Conservation (phyloP, 2,113 vertebrate genomes). For the Sinocyclocheilus anshuiensis region DNA sequence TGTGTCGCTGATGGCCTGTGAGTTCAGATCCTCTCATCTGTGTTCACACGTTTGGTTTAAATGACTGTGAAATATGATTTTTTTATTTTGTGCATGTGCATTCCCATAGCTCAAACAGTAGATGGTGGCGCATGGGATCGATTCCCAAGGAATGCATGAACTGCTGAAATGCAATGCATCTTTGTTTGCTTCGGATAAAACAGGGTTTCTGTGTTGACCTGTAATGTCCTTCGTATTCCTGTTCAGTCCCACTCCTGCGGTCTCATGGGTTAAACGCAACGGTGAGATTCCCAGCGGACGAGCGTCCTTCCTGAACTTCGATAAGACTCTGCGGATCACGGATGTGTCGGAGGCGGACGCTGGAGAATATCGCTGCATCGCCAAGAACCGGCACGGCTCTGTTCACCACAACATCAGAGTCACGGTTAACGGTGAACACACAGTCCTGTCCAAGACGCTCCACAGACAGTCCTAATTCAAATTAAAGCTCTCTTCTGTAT, state of each 20-base stretch:
- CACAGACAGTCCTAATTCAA: background rate
- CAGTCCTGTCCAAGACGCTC: background rate
- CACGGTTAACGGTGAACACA: slow-evolving; percentile 84
- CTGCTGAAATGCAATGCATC: too few species aligned
- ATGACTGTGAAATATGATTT: too few species aligned
- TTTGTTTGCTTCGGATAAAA: too few species aligned
- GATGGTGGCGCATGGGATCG: too few species aligned
- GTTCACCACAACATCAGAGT: slow-evolving; percentile 85
- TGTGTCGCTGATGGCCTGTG: slow-evolving; percentile 96
- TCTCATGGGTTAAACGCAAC: slow-evolving; percentile 89
- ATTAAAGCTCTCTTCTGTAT: background rate
- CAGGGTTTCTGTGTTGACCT: too few species aligned
- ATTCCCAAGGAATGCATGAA: too few species aligned
- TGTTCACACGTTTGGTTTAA: too few species aligned
- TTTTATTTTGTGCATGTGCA: too few species aligned
- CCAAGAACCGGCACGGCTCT: slow-evolving; percentile 80
- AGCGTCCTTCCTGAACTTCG: slow-evolving; percentile 83
- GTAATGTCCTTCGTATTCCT: background rate
- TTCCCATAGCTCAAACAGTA: too few species aligned
- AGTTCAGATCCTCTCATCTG: slow-evolving; percentile 61
- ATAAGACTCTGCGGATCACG: slow-evolving; percentile 87
- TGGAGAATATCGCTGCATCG: slow-evolving; percentile 90
- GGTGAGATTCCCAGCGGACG: slow-evolving; percentile 83
- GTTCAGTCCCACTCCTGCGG: slow-evolving; percentile 86
- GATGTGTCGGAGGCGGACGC: slow-evolving; percentile 89